Evolutionary conservation across 2,797 vertebrate genomes (phyloP).

Genomic region (Pteronotus mesoamericanus): DNA sequence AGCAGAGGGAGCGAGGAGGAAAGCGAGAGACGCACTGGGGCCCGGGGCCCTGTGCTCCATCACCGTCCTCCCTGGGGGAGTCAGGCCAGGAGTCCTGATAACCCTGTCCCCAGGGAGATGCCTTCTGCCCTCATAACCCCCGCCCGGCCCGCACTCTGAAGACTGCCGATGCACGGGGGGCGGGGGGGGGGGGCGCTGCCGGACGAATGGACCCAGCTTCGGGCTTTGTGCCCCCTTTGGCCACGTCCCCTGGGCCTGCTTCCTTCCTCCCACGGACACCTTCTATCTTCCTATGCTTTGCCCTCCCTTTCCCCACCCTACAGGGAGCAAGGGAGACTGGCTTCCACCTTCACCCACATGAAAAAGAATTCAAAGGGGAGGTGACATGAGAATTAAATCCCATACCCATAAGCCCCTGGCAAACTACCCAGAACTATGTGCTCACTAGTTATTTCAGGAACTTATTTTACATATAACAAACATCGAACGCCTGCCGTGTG

Average conservation of each 20-base stretch:
- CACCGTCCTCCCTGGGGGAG: background rate
- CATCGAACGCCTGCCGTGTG: no score
- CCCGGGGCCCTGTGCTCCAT: background rate
- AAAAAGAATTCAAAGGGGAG: background rate
- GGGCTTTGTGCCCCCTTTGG: background rate
- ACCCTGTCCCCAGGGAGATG: background rate
- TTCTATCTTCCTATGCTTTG: background rate
- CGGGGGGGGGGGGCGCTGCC: background rate
- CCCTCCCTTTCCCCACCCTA: background rate
- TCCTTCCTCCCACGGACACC: background rate
- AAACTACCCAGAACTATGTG: background rate
- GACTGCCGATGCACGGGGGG: background rate
- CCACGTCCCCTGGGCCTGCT: background rate
- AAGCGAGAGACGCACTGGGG: background rate
- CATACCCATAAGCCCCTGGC: background rate
- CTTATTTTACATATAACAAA: background rate
- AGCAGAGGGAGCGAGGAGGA: background rate
- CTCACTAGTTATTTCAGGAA: background rate
- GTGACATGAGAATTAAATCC: background rate
- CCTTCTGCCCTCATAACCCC: background rate
- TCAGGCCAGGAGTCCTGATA: background rate
- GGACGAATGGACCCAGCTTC: background rate
- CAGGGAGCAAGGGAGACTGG: background rate
- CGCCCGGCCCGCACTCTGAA: background rate
- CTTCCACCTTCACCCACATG: background rate